Evolutionary conservation across 1,140 invertebrate genomes (phyloP).

Genomic region (Sarcophaga bullata): DNA sequence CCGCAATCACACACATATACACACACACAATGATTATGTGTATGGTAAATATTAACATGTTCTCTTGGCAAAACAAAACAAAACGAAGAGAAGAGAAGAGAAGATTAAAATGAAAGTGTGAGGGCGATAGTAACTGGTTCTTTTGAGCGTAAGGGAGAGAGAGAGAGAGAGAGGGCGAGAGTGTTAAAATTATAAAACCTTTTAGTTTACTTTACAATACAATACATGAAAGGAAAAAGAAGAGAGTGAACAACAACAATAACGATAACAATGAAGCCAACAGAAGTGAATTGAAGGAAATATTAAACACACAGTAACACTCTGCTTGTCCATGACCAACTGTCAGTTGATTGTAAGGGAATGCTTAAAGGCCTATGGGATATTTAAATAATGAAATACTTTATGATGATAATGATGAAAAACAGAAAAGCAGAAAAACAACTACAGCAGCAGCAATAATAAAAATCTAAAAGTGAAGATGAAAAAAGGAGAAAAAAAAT

Average conservation of each 20-base stretch:
- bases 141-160: too few relatives aligned
- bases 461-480: too few relatives aligned
- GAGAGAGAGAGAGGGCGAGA: too few relatives aligned
- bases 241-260: neutral
- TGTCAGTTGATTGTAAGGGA: neutral
- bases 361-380: conserved; percentile 8
- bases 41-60: neutral
- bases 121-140: too few relatives aligned
- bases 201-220: too few relatives aligned
- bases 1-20: neutral
- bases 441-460: neutral
- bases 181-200: too few relatives aligned
- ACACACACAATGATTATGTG: neutral
- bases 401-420: neutral
- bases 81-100: neutral
- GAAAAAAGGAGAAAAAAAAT: too few relatives aligned
- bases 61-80: neutral
- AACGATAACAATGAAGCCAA: neutral
- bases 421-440: neutral
- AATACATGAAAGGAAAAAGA: neutral
- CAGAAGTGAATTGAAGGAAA: too few relatives aligned
- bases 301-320: neutral
- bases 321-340: conserved; percentile 16
- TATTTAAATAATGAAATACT: neutral
- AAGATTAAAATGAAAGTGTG: too few relatives aligned